phyloP scores from a whole-genome alignment of 2,888 invertebrate species.

The Podotricha telesiphe region DNA sequence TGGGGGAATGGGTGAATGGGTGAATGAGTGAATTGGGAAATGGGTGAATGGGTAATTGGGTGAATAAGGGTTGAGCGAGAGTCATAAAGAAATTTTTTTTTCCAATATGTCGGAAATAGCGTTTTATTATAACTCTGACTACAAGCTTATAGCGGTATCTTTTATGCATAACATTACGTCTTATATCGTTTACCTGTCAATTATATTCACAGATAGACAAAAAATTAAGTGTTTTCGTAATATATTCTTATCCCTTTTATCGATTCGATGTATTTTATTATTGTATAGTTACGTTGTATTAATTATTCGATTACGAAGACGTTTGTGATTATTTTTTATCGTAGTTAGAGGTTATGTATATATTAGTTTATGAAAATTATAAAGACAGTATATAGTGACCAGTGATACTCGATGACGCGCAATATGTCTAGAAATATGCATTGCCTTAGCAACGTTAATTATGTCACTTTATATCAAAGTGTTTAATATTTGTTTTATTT shows the following conservation, averaged over 20 bases:
- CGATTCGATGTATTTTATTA: background rate
- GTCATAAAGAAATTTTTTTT: too few species aligned
- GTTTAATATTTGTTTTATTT: too few species aligned
- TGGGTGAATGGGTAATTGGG: too few species aligned
- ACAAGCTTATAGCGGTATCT: conserved; percentile 1
- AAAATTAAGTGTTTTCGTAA: background rate
- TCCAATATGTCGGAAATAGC: too few species aligned
- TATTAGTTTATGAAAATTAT: background rate
- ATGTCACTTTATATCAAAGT: too few species aligned
- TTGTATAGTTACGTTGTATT: background rate
- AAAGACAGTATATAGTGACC: background rate
- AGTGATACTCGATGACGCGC: too few species aligned
- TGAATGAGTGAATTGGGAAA: too few species aligned
- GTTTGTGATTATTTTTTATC: conserved; percentile 12
- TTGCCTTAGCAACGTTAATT: too few species aligned
- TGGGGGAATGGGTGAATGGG: too few species aligned
- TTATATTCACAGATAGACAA: background rate
- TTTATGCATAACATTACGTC: background rate
- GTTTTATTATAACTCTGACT: too few species aligned
- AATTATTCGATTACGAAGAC: background rate
- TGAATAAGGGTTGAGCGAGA: too few species aligned
- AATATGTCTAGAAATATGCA: too few species aligned
- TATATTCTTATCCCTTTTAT: conserved; percentile 2
- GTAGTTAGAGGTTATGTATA: background rate
- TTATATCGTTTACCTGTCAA: conserved; percentile 9